Evolutionary conservation across 2,888 invertebrate species (phyloP), one percentile per base, ranked within the genome.

Genomic region (Slavum lentiscoides): DNA sequence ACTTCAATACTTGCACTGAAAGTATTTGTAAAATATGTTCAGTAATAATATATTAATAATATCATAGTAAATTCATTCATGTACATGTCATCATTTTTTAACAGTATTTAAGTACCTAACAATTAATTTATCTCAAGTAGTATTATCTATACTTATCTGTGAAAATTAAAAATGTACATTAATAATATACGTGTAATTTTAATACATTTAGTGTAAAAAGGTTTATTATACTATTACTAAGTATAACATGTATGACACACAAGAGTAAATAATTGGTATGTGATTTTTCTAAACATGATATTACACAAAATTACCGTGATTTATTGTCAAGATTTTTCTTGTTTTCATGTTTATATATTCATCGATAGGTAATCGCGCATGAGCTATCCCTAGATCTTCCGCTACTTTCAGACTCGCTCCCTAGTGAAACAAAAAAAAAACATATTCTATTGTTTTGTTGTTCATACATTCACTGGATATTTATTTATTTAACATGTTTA

Each of bases 321-420:
- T 96, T 84, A 99, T 94, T 64, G 97, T 96, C 82, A 99, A 89
- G 73, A 98, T 98, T 88, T 94, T 94, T 84, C 97, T 90, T 9
- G 94, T 93, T 87, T 95, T 95, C 93, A 98, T 93, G 85, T 93
- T 91, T 68, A 99, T 90, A 88, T 93, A 94, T 87, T 96, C 93
- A 83, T 91, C 91, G 84, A 99, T 90, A 0, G 99, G 98, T 68
- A 99, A 88, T 84, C 94, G 92, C 0, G 91, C 96, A 87, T 97
- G 97, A 82, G 87, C 87, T 53, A 97, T 89, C 5, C 92, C 93
- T 85, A 92, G 91, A 84, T 93, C 91, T 61, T 89, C 86, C 4
- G 99, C 98, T 84, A 94, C 89, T 84, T 91, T 90, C 86, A 93
- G 91, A 86, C 97, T 97, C 21, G 94, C 87, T 3, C 97, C 97